phyloP scores from a whole-genome alignment of 2,888 invertebrate species.

The Eurytoma californica region DNA sequence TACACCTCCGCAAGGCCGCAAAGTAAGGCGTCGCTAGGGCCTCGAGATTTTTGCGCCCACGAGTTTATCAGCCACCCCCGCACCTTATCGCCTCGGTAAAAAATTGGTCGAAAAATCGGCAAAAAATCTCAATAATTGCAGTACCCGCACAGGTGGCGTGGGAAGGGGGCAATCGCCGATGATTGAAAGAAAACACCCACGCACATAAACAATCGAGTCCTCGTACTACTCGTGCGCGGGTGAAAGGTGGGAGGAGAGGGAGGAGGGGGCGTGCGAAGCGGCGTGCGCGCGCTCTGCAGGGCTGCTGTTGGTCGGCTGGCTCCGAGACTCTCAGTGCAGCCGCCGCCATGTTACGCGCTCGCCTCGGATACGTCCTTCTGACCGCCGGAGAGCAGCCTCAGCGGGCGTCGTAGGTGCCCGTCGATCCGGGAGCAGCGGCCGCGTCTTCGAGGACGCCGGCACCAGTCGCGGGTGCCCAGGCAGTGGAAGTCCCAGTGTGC shows the following conservation, averaged over 20 bases:
- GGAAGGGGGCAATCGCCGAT: too few species aligned
- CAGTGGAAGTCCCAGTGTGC: too few species aligned
- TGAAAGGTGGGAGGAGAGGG: background rate
- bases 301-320: background rate
- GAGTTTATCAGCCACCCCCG: too few species aligned
- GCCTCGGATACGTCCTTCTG: background rate
- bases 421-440: too few species aligned
- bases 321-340: background rate
- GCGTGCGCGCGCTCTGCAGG: background rate
- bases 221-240: background rate
- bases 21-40: too few species aligned
- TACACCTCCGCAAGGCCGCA: too few species aligned
- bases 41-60: too few species aligned
- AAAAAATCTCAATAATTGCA: too few species aligned
- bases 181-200: slow-evolving; percentile 31
- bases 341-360: slow-evolving; percentile 46
- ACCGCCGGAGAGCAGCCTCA: background rate
- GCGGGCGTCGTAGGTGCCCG: too few species aligned
- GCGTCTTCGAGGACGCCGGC: too few species aligned
- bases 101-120: background rate
- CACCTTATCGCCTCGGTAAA: background rate
- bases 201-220: slow-evolving; percentile 21
- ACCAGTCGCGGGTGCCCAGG: too few species aligned
- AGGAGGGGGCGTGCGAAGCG: background rate
- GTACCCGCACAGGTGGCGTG: background rate